phyloP scores from a whole-genome alignment of 2,797 vertebrate species.

The Molossus molossus region DNA sequence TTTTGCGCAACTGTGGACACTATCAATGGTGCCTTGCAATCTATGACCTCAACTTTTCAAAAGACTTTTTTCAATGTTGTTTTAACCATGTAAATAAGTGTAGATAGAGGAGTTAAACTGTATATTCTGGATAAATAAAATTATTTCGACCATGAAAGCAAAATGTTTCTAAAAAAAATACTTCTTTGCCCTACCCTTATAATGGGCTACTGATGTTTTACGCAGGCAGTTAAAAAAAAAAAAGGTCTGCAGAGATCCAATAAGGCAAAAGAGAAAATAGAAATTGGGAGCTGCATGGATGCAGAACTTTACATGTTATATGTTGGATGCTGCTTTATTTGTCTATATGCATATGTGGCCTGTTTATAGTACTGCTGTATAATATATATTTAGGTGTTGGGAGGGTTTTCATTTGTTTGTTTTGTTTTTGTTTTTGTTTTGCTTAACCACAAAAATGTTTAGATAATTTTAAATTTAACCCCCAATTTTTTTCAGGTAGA shows the following conservation, averaged over 20 bases:
- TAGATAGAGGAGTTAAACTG: conserved; percentile 94
- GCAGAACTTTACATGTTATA: not conserved
- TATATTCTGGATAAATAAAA: conserved; percentile 96
- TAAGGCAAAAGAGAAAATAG: conserved; percentile 57
- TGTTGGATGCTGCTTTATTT: conserved; percentile 37
- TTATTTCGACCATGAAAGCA: conserved; percentile 91
- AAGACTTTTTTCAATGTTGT: conserved; percentile 92
- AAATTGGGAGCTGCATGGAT: not conserved
- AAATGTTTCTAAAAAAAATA: conserved; percentile 67
- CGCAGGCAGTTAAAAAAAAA: conserved; percentile 61
- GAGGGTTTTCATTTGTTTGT: not conserved
- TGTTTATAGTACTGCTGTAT: conserved; percentile 51
- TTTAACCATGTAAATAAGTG: conserved; percentile 93
- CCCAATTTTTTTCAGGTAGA: conserved; percentile 70
- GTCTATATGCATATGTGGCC: conserved; percentile 42
- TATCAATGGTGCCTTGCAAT: conserved; percentile 95
- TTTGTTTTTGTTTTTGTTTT: not conserved
- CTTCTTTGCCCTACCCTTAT: not conserved
- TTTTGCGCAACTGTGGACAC: conserved; percentile 94
- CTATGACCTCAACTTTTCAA: conserved; percentile 94
- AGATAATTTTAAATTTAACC: conserved; percentile 65
- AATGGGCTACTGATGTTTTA: conserved; percentile 55
- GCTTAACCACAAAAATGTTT: conserved; percentile 69
- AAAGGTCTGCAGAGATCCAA: conserved; percentile 45
- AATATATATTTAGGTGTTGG: conserved; percentile 57